Evolutionary conservation across 2,888 invertebrate genomes (phyloP).

Genomic region (Chrysolina oricalcia): DNA sequence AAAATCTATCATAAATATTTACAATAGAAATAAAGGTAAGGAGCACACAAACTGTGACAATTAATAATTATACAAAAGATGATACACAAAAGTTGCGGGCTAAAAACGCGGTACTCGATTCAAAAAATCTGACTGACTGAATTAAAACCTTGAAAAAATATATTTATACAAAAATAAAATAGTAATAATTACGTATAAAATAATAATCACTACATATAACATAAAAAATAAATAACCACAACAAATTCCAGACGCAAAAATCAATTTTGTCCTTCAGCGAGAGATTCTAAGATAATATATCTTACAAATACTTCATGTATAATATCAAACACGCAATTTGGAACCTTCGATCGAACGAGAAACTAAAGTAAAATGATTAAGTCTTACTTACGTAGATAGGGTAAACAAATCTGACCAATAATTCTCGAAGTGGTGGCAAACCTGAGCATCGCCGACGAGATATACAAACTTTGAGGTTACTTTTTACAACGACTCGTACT

Average conservation of each 20-base stretch:
- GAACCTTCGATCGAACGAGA: conserved; percentile 41
- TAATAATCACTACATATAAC: conserved; percentile 28
- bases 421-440: not conserved
- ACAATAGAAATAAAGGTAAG: conserved; percentile 51
- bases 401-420: conserved; percentile 28
- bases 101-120: conserved; percentile 36
- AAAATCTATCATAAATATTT: conserved; percentile 57
- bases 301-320: conserved; percentile 51
- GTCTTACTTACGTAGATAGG: conserved; percentile 38
- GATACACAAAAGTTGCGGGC: conserved; percentile 37
- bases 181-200: conserved; percentile 35
- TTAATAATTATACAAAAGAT: conserved; percentile 55
- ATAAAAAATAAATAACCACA: conserved; percentile 47
- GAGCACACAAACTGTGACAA: conserved; percentile 45
- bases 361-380: conserved; percentile 35
- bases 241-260: conserved; percentile 22
- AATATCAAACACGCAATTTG: conserved; percentile 52
- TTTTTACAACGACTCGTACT: not conserved
- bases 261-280: conserved; percentile 34
- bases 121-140: conserved; percentile 38
- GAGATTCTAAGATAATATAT: conserved; percentile 47
- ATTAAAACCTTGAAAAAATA: conserved; percentile 27
- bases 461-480: not conserved
- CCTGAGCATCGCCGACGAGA: not conserved
- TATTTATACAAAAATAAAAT: conserved; percentile 47